Conservation (phyloP, 2,113 vertebrate genomes). For the Pangasianodon hypophthalmus region DNA sequence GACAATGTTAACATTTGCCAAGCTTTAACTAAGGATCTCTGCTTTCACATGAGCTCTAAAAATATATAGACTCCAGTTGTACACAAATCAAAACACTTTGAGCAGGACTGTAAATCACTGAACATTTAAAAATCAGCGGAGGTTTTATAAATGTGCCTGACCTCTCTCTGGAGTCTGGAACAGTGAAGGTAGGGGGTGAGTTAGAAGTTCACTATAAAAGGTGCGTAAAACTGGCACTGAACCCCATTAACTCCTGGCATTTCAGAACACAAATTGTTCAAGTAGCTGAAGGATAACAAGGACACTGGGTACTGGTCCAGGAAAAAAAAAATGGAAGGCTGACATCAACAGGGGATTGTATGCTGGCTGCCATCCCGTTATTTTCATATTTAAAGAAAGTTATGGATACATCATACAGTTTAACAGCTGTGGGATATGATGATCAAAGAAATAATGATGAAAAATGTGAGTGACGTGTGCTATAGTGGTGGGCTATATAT, state of each 20-base stretch:
- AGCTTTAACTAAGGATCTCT: background rate
- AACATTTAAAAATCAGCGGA: background rate
- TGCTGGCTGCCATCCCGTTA: background rate
- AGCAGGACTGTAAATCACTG: background rate
- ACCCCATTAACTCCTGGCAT: background rate
- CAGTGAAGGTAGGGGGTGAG: background rate
- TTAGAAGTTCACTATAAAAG: slow-evolving; percentile 25
- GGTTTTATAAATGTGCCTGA: background rate
- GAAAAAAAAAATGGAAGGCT: background rate
- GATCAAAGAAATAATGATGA: background rate
- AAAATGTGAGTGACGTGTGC: background rate
- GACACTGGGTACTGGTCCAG: background rate
- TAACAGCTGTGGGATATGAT: slow-evolving; percentile 3
- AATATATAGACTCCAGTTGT: background rate
- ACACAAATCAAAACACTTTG: background rate
- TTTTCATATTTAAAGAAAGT: slow-evolving; percentile 12
- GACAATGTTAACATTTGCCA: background rate
- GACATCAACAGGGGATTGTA: background rate
- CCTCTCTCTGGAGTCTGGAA: background rate
- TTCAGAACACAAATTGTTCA: background rate
- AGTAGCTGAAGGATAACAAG: background rate
- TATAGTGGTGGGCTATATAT: background rate
- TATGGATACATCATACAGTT: slow-evolving; percentile 2
- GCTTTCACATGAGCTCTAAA: background rate
- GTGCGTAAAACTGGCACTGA: background rate